phyloP scores from a whole-genome alignment of 1,140 invertebrate species.

The Saxidomus purpurata region DNA sequence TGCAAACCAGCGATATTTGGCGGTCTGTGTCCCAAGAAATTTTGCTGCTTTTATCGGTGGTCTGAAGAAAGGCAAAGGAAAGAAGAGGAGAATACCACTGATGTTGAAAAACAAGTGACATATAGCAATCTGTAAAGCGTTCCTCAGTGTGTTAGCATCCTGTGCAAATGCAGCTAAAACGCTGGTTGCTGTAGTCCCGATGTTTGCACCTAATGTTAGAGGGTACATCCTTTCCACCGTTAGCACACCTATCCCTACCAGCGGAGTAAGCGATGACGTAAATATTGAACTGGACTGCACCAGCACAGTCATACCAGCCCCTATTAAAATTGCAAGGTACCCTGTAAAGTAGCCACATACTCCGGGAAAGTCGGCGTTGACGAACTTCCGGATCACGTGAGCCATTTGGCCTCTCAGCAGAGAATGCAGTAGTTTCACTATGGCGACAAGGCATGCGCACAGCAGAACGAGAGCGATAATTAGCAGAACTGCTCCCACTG shows the following conservation, averaged over 20 bases:
- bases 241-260: constrained; percentile 89
- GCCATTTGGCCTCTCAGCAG: constrained; percentile 87
- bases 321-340: constrained; percentile 88
- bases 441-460: constrained; percentile 88
- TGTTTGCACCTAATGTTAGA: constrained; percentile 89
- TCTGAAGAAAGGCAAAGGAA: constrained; percentile 88
- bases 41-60: constrained; percentile 88
- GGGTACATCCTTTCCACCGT: constrained; percentile 89
- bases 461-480: constrained; percentile 87
- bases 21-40: constrained; percentile 87
- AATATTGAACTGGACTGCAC: constrained; percentile 90
- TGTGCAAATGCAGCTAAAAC: constrained; percentile 87
- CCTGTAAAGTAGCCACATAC: constrained; percentile 87
- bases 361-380: constrained; percentile 88
- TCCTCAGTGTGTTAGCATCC: constrained; percentile 73
- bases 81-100: constrained; percentile 89
- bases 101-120: constrained; percentile 86
- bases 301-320: constrained; percentile 88
- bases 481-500: constrained; percentile 87
- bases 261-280: constrained; percentile 89
- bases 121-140: constrained; percentile 78
- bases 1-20: constrained; percentile 89
- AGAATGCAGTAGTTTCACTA: constrained; percentile 89
- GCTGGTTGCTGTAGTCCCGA: constrained; percentile 90
- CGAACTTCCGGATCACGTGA: constrained; percentile 86